These are phyloP conservation scores for Caenorhabditis sp. DNA, from an alignment of 2,888 invertebrate species.

Conservation along the genomic window DNA sequence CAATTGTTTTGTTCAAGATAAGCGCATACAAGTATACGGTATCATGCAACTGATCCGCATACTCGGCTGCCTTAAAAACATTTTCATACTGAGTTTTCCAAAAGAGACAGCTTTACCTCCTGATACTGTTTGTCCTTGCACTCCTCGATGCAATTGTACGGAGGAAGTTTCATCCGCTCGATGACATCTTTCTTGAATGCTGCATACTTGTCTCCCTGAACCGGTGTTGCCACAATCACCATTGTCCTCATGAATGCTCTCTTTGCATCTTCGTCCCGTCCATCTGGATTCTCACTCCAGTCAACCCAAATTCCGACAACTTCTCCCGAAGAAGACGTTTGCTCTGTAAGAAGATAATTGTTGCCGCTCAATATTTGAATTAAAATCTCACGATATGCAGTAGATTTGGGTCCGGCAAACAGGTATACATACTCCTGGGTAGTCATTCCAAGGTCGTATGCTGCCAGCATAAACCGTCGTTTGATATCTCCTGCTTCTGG, in stretches of 20 bases:
- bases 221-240: constrained; percentile 62
- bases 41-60: constrained; percentile 73
- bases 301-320: constrained; percentile 66
- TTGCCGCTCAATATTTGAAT: no score
- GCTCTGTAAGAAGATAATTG: constrained; percentile 27
- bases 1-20: constrained; percentile 67
- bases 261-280: constrained; percentile 72
- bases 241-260: constrained; percentile 70
- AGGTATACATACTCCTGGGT: constrained; percentile 76
- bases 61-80: constrained; percentile 53
- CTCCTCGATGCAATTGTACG: constrained; percentile 68
- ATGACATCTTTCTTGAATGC: constrained; percentile 73
- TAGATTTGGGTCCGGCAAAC: constrained; percentile 65
- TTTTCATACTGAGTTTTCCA: neutral
- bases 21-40: constrained; percentile 70
- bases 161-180: constrained; percentile 66
- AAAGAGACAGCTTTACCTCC: constrained; percentile 9
- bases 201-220: constrained; percentile 63
- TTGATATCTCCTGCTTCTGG: constrained; percentile 58
- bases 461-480: constrained; percentile 58
- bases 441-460: constrained; percentile 56
- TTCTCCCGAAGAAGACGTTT: constrained; percentile 58
- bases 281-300: constrained; percentile 62
- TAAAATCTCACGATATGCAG: constrained; percentile 64
- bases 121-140: constrained; percentile 60